Evolutionary conservation across 2,797 vertebrate species (phyloP), one percentile per base, ranked within the genome.

Genomic region (Ceyx erithaca): DNA sequence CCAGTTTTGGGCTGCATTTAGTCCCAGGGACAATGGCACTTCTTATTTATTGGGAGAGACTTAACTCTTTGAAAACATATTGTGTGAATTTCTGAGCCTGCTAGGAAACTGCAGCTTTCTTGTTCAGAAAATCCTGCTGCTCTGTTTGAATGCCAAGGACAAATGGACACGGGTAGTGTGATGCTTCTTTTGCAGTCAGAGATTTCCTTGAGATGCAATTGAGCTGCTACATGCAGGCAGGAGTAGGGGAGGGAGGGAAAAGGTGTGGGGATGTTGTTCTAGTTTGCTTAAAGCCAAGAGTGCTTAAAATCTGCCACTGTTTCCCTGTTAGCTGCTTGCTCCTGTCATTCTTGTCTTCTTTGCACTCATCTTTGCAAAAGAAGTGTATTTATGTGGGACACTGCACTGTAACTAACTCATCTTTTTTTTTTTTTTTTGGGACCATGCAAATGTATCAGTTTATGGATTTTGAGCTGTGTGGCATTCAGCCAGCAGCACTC

Each of bases 271-370:
- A 22, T 31, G 9, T 41, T 82, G 41, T 79, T 73, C 26, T 21
- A 43, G 28, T 82, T 87, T 73, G 35, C 61, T 73, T 92, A 85
- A 92, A 93, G 58, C 71, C 75, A 82, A 9, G 0, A 0, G 6
- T 89, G 78, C 77, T 94, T 91, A 92, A 84, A 92, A 92, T 88
- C 80, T 83, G 54, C 67, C 55, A 21, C 31, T 0, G 2, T 78
- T 89, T 77, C 66, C 76, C 57, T 88, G 73, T 91, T 90, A 58
- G 77, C 80, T 80, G 55, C 83, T 92, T 95, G 85, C 84, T 86
- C 83, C 73, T 81, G 45, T 85, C 11, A 9, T 57, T 77, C 64
- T 33, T 57, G 67, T 37, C 37, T 37, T 37, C 37, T 37, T 37
- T 37, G 37, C 37, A 58, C 40, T 76, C 31, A 43, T 91, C 52